Base-by-base conservation (phyloP, 2,113 vertebrate species). In the Grammomys dolichurus region DNA sequence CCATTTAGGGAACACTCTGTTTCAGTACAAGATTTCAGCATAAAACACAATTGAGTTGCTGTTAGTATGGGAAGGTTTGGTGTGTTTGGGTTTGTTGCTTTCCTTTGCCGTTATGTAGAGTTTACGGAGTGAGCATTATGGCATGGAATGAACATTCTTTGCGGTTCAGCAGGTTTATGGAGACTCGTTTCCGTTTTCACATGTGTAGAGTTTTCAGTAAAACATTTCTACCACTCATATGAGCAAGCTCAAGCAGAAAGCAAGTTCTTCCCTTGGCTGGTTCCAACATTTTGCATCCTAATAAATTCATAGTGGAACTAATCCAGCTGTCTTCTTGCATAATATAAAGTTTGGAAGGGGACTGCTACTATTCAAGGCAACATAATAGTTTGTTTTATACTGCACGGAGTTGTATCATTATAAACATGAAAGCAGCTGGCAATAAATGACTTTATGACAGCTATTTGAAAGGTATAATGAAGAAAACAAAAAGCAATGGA, bases 391-490 rank as follows among this genome's bases (percentile, higher is more conserved):
- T 97, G 78, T 94, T 97, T 96, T 97, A 94, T 96, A 91, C 56
- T 91, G 54, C 5, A 0, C 72, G 60, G 82, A 96, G 93, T 90
- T 81, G 82, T 92, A 67, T 92, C 84, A 89, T 98, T 95, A 96
- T 95, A 96, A 97, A 96, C 94, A 85, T 70, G 69, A 96, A 97
- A 95, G 92, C 97, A 97, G 94, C 95, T 98, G 96, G 92, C 95
- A 94, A 94, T 97, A 96, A 97, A 97, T 95, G 96, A 91, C 70
- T 97, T 97, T 98, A 97, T 87, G 94, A 94, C 95, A 98, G 95
- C 89, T 78, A 96, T 97, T 98, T 97, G 87, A 40, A 98, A 96
- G 95, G 95, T 97, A 96, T 97, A 97, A 98, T 97, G 95, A 97
- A 97, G 92, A 93, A 96, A 96, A 96, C 94, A 97, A 93, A 95